A percentile compares a stretch with the other conserved stretches of the same genome.
These are phyloP conservation scores for Andricus quercusramuli DNA, from an alignment of 2,888 invertebrate genomes.

Conservation along the genomic window DNA sequence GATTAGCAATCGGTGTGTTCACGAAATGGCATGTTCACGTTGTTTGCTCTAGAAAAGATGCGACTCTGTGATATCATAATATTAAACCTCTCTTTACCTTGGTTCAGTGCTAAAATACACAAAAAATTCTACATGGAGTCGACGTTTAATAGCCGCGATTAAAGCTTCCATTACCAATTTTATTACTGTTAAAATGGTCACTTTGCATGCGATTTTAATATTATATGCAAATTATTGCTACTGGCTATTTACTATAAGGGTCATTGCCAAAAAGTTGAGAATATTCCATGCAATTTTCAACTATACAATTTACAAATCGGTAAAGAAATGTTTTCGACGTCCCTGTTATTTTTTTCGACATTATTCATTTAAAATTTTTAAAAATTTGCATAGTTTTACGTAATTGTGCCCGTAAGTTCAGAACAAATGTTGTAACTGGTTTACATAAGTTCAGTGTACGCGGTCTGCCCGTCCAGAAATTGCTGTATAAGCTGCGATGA, in stretches of 20 bases:
- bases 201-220: conserved; percentile 16
- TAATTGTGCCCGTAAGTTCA: too few species aligned
- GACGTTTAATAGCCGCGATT: conserved; percentile 19
- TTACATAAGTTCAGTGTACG: too few species aligned
- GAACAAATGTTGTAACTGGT: too few species aligned
- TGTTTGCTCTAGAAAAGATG: conserved; percentile 34
- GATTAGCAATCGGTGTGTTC: conserved; percentile 33
- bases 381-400: too few species aligned
- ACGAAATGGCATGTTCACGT: conserved; percentile 24
- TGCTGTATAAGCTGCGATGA: too few species aligned
- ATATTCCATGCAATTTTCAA: background rate
- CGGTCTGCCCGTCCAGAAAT: too few species aligned
- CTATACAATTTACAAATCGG: background rate
- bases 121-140: conserved; percentile 13
- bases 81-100: conserved; percentile 37
- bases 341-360: too few species aligned
- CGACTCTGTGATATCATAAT: conserved; percentile 34
- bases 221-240: background rate
- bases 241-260: background rate
- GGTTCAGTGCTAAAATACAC: conserved; percentile 33
- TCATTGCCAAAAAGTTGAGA: background rate
- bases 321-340: too few species aligned
- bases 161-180: conserved; percentile 9
- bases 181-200: conserved; percentile 20
- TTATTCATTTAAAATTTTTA: too few species aligned